phyloP scores from a whole-genome alignment of 1,140 invertebrate genomes.

The Pseudoatta argentina region DNA sequence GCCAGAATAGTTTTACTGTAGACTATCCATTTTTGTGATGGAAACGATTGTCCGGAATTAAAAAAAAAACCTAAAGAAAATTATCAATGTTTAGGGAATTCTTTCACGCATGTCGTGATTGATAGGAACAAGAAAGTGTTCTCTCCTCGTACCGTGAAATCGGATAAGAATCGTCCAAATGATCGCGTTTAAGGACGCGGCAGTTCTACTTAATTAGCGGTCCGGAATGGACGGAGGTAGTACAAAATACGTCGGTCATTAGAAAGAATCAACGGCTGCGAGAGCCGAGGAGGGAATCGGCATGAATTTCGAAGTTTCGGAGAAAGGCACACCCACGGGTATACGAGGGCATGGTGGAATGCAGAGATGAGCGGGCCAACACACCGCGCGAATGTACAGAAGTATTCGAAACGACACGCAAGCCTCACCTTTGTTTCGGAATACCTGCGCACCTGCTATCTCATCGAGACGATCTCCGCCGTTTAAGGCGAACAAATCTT shows the following conservation, averaged over 20 bases:
- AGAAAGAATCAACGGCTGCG: slow-evolving; percentile 27
- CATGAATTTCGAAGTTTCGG: slow-evolving; percentile 49
- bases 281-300: slow-evolving; percentile 7
- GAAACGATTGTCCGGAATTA: background rate
- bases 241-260: slow-evolving; percentile 22
- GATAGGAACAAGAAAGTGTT: slow-evolving; percentile 27
- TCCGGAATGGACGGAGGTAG: slow-evolving; percentile 19
- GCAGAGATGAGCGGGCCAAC: slow-evolving; percentile 59
- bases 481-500: background rate
- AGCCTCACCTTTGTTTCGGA: slow-evolving; percentile 65
- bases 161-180: slow-evolving; percentile 54
- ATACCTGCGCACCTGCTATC: slow-evolving; percentile 66
- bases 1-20: too few species aligned
- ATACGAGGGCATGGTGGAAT: slow-evolving; percentile 18
- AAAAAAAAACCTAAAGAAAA: slow-evolving; percentile 13
- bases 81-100: background rate
- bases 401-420: slow-evolving; percentile 52
- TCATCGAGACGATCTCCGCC: slow-evolving; percentile 60
- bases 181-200: slow-evolving; percentile 45
- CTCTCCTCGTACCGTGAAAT: slow-evolving; percentile 48
- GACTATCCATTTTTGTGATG: background rate
- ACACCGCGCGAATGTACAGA: slow-evolving; percentile 37
- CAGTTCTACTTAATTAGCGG: slow-evolving; percentile 66
- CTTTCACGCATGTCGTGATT: slow-evolving; percentile 37
- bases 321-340: slow-evolving; percentile 41